Evolutionary conservation across 2,888 invertebrate species (phyloP).

Genomic region (Tipula unca): DNA sequence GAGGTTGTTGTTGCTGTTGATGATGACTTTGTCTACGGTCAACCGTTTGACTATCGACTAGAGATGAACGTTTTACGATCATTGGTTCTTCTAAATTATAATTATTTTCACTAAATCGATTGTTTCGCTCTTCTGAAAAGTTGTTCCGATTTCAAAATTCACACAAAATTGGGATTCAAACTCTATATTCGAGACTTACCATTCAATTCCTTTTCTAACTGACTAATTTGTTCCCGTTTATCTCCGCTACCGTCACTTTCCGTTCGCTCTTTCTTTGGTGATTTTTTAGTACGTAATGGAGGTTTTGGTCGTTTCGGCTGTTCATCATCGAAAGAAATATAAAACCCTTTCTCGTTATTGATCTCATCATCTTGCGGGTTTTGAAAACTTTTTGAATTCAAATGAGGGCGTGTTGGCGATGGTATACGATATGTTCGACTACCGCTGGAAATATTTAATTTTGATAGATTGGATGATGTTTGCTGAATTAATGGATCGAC

Average conservation of each 20-base stretch:
- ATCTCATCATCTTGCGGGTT: slow-evolving; percentile 43
- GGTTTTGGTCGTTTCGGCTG: slow-evolving; percentile 85
- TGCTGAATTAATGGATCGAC: slow-evolving; percentile 29
- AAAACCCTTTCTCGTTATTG: slow-evolving; percentile 71
- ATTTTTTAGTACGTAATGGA: slow-evolving; percentile 67
- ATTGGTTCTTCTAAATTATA: slow-evolving; percentile 19
- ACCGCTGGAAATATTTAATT: slow-evolving; percentile 78
- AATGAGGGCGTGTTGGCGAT: slow-evolving; percentile 71
- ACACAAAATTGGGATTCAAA: background rate
- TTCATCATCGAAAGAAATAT: slow-evolving; percentile 87
- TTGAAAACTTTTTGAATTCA: slow-evolving; percentile 64
- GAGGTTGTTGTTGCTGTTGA: background rate
- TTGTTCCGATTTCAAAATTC: background rate
- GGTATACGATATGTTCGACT: slow-evolving; percentile 83
- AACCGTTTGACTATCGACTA: slow-evolving; percentile 15
- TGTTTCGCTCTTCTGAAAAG: slow-evolving; percentile 15
- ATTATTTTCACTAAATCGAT: slow-evolving; percentile 20
- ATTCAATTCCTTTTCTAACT: slow-evolving; percentile 44
- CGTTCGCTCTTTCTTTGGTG: slow-evolving; percentile 71
- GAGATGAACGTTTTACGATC: slow-evolving; percentile 16
- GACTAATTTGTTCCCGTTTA: slow-evolving; percentile 36
- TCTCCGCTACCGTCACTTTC: slow-evolving; percentile 45
- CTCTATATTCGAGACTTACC: background rate
- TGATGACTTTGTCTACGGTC: slow-evolving; percentile 18
- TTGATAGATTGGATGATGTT: slow-evolving; percentile 49